A percentile compares a stretch with the other conserved stretches of the same genome.
Conservation (phyloP, 1,140 invertebrate genomes). For the Palaemon carinicauda region DNA sequence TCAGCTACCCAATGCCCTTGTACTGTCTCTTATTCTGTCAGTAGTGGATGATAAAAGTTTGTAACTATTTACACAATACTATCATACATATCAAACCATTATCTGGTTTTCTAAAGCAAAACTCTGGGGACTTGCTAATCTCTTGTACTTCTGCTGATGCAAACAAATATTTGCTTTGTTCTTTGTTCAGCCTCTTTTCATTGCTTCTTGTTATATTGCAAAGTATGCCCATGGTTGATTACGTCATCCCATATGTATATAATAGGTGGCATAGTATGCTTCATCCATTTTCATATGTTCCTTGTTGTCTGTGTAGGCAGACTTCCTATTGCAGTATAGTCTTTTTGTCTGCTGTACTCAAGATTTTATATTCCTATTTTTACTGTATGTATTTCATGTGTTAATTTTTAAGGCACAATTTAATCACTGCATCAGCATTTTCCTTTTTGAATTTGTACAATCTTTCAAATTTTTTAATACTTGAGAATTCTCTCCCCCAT, state of each 20-base stretch:
- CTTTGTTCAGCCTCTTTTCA: too few species aligned
- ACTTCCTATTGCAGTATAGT: slow-evolving; percentile 12
- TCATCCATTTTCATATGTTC: neutral
- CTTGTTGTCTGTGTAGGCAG: neutral
- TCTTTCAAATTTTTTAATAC: neutral
- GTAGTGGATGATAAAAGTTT: slow-evolving; percentile 7
- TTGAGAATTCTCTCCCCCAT: slow-evolving; percentile 16
- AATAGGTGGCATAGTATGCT: slow-evolving; percentile 47
- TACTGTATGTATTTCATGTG: neutral
- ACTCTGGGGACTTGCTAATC: neutral
- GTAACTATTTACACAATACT: slow-evolving; percentile 1
- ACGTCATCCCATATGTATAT: slow-evolving; percentile 10
- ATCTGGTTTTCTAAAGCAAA: slow-evolving; percentile 28
- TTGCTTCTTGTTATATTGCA: too few species aligned
- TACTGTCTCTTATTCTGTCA: slow-evolving; percentile 5
- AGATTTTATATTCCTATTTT: slow-evolving; percentile 16
- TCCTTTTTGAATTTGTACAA: slow-evolving; percentile 41
- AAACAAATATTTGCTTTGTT: too few species aligned
- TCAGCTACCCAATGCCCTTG: slow-evolving; percentile 1
- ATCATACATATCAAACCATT: slow-evolving; percentile 42
- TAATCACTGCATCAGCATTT: slow-evolving; percentile 25
- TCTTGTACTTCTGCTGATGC: too few species aligned
- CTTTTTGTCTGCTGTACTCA: neutral
- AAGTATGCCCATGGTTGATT: too few species aligned
- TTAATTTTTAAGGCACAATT: slow-evolving; percentile 40